Evolutionary conservation across 1,140 invertebrate genomes (phyloP).

Genomic region (Solenopsis fugax): DNA sequence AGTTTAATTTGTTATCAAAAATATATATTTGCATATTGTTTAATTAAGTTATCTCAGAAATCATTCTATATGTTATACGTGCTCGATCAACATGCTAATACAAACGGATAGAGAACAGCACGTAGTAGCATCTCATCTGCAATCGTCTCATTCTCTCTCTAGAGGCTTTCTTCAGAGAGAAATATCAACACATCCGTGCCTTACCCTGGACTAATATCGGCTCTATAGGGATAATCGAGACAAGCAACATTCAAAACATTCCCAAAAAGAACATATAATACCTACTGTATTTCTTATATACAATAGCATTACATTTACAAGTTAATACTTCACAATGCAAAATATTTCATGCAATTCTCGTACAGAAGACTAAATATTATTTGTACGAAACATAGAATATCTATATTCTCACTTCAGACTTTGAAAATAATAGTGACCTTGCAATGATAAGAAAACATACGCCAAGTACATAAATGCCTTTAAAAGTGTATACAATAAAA

Average conservation of each 20-base stretch:
- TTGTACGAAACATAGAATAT: not conserved
- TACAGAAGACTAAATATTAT: not conserved
- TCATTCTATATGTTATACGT: not conserved
- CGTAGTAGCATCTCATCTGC: conserved; percentile 5
- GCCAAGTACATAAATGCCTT: no score
- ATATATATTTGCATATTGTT: not conserved
- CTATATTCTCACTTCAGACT: not conserved
- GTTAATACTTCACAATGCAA: no score
- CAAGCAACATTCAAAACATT: no score
- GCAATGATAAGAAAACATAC: no score
- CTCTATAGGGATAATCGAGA: not conserved
- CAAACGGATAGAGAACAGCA: not conserved
- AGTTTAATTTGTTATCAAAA: no score
- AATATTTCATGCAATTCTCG: not conserved
- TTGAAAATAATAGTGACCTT: not conserved
- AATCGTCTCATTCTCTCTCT: not conserved
- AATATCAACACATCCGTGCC: not conserved
- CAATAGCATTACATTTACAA: no score
- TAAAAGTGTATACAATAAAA: no score
- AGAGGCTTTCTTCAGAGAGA: not conserved
- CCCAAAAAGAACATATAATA: no score
- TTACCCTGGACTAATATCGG: not conserved
- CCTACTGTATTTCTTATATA: no score
- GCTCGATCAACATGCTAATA: conserved; percentile 23
- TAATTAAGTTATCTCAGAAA: not conserved